Base-by-base conservation (phyloP, 2,888 invertebrate genomes). In the Pyrgus malvae region DNA sequence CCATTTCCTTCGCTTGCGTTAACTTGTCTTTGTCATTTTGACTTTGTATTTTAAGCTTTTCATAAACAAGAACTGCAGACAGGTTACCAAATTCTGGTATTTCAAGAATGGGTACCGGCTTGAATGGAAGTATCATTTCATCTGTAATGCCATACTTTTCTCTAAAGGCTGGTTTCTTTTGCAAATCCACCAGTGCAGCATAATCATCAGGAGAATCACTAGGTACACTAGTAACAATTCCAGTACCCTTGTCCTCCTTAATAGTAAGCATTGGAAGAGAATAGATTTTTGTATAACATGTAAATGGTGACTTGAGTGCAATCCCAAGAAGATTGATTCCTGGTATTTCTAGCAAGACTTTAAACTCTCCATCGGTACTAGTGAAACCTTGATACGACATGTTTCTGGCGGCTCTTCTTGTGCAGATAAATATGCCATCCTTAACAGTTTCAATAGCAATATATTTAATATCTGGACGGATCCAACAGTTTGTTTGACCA, bases 151-250 rank as follows among this genome's bases (percentile, higher is more conserved):
- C 93, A 80, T 98, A 99, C 76, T 99, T 99, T 80, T 97, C 96
- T 62, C 99, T 92, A 59, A 99, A 93, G 0, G 97, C 93, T 72
- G 94, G 93, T 79, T 99, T 99, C 79, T 98, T 99, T 78, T 99
- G 97, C 57, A 99, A 89, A 84, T 99, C 99, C 7, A 95, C 91
- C 3, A 99, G 91, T 4, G 99, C 99, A 0, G 99, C 99, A 82
- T 96, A 99, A 84, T 99, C 99, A 80, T 99, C 99, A 0, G 99
- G 99, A 0, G 99, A 96, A 89, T 99, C 99, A 0, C 99, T 99
- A 0, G 99, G 99, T 0, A 99, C 99, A 65, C 98, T 98, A 0
- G 98, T 98, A 0, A 99, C 99, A 27, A 99, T 93, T 2, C 99
- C 99, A 0, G 99, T 99, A 11, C 99, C 99, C 85, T 99, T 99